These are phyloP conservation scores for Bergia puertoricense DNA, from an alignment of 92 coral and sea anemone species.

Conservation along the genomic window DNA sequence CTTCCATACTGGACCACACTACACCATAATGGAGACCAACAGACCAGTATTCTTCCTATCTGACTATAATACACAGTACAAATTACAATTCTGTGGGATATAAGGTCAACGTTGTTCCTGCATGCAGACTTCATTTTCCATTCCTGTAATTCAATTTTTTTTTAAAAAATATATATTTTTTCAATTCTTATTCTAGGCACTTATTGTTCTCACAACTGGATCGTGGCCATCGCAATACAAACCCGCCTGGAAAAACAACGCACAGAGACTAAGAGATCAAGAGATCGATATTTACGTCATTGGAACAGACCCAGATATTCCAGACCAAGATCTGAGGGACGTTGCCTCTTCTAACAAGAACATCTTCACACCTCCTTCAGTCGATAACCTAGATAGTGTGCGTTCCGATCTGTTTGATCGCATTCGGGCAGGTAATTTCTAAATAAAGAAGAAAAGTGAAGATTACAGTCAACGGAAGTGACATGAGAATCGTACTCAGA, in stretches of 20 bases:
- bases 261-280: slow-evolving; percentile 19
- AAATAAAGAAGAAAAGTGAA: neutral
- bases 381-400: slow-evolving; percentile 8
- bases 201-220: slow-evolving; percentile 23
- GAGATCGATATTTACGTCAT: slow-evolving; percentile 50
- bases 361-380: slow-evolving; percentile 43
- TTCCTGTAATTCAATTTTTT: too few relatives aligned
- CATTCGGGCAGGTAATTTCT: slow-evolving; percentile 28
- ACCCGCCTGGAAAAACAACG: slow-evolving; percentile 36
- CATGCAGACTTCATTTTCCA: too few relatives aligned
- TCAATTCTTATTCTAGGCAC: neutral
- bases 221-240: slow-evolving; percentile 36
- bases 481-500: too few relatives aligned
- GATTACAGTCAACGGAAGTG: neutral
- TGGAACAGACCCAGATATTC: slow-evolving; percentile 54
- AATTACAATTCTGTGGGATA: too few relatives aligned
- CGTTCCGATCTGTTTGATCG: slow-evolving; percentile 24
- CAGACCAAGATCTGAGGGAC: slow-evolving; percentile 48
- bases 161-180: neutral
- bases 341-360: slow-evolving; percentile 53
- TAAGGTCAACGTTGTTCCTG: too few relatives aligned
- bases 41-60: too few relatives aligned
- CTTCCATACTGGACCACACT: too few relatives aligned
- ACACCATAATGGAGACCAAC: too few relatives aligned
- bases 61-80: too few relatives aligned